These are phyloP conservation scores for Nemoura dubitans DNA, from an alignment of 2,888 invertebrate genomes.

Conservation along the genomic window DNA sequence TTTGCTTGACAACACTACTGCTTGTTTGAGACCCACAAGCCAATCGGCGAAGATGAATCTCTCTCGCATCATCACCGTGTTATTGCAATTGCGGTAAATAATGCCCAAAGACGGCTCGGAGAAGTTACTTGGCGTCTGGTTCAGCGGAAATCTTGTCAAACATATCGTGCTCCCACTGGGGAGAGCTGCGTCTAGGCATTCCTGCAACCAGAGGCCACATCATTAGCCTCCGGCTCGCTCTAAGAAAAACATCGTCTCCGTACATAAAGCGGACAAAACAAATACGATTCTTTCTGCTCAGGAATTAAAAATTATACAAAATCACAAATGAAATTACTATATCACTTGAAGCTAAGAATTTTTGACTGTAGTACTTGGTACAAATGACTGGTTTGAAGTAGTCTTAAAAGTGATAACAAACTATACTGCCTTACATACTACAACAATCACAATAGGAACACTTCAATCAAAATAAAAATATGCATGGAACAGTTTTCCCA, in stretches of 20 bases:
- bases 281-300: background rate
- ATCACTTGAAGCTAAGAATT: background rate
- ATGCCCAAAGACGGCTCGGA: background rate
- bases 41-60: background rate
- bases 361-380: background rate
- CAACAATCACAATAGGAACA: background rate
- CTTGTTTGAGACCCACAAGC: background rate
- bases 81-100: background rate
- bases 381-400: background rate
- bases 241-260: background rate
- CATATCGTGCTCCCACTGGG: slow-evolving; percentile 52
- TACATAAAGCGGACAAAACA: background rate
- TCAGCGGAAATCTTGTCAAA: slow-evolving; percentile 49
- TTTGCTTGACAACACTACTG: slow-evolving; percentile 42
- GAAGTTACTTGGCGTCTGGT: slow-evolving; percentile 33
- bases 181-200: slow-evolving; percentile 47
- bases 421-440: background rate
- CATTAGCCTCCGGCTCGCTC: slow-evolving; percentile 18
- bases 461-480: background rate
- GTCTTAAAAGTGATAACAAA: background rate
- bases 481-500: background rate
- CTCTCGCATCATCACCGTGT: background rate
- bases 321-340: background rate
- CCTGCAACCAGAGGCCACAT: slow-evolving; percentile 47
- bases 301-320: background rate